Conservation (phyloP, 2,113 vertebrate species). For the Scomber japonicus region DNA sequence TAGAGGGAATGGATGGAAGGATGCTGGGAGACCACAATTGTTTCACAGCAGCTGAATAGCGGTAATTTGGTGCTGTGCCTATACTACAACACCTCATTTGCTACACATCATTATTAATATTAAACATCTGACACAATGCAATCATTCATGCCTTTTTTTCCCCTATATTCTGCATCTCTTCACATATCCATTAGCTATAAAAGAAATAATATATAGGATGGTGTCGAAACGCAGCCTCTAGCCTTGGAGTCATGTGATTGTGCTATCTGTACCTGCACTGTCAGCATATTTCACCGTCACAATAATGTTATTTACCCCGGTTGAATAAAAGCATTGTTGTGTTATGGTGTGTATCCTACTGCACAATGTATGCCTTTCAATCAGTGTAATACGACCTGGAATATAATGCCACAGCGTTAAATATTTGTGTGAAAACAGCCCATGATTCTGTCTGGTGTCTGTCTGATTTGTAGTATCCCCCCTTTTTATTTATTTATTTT, state of each 20-base stretch:
- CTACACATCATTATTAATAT: slow-evolving; percentile 49
- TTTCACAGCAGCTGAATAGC: neutral
- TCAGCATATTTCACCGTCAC: slow-evolving; percentile 63
- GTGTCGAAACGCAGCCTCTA: slow-evolving; percentile 35
- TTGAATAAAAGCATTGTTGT: slow-evolving; percentile 58
- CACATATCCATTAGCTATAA: slow-evolving; percentile 10
- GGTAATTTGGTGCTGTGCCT: neutral
- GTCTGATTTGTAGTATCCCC: slow-evolving; percentile 46
- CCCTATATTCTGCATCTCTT: neutral
- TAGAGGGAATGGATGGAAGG: neutral
- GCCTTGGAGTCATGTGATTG: slow-evolving; percentile 46
- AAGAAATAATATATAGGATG: slow-evolving; percentile 23
- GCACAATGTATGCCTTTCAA: slow-evolving; percentile 50
- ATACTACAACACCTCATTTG: neutral
- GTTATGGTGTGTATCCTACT: slow-evolving; percentile 43
- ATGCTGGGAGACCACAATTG: neutral
- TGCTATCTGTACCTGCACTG: slow-evolving; percentile 62
- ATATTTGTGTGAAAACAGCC: slow-evolving; percentile 45
- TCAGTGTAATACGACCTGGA: slow-evolving; percentile 39
- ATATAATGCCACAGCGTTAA: slow-evolving; percentile 41
- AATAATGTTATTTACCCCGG: slow-evolving; percentile 53
- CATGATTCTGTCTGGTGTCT: slow-evolving; percentile 31
- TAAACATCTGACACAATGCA: slow-evolving; percentile 39
- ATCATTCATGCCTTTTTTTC: neutral
- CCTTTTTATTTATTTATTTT: neutral